A percentile compares a stretch with the other conserved stretches of the same genome.
Conservation (phyloP, 2,113 vertebrate species). For the Kryptolebias marmoratus region DNA sequence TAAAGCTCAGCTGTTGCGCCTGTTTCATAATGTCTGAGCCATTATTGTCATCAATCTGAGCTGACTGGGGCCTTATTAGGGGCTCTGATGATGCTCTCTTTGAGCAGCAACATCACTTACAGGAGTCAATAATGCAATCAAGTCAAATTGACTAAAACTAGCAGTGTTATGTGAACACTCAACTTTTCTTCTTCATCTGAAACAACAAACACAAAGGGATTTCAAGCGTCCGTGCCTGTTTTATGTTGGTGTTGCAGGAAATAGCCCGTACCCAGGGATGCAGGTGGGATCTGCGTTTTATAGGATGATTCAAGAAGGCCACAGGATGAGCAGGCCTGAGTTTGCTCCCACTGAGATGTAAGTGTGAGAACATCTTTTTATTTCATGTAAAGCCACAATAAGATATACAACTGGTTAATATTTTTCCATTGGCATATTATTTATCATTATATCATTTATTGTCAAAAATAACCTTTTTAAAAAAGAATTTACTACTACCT, state of each 20-base stretch:
- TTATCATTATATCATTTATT: too few species aligned
- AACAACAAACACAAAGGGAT: not conserved
- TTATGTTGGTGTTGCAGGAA: conserved; percentile 80
- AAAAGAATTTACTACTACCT: too few species aligned
- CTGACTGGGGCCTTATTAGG: conserved; percentile 14
- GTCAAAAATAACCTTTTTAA: too few species aligned
- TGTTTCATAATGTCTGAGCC: conserved; percentile 12
- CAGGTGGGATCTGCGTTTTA: conserved; percentile 97
- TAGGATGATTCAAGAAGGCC: conserved; percentile 96
- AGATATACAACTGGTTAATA: not conserved
- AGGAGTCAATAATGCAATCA: conserved; percentile 3
- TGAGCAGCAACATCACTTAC: conserved; percentile 34
- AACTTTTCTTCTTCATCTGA: not conserved
- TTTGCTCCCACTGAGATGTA: conserved; percentile 92
- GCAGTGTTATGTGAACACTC: not conserved
- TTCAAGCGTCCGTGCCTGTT: not conserved
- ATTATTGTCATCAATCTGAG: conserved; percentile 20
- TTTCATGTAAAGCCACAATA: not conserved
- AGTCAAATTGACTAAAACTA: conserved; percentile 26
- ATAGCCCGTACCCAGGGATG: conserved; percentile 96
- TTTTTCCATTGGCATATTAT: too few species aligned
- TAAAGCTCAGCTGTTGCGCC: conserved; percentile 8
- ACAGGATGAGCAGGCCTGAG: conserved; percentile 93
- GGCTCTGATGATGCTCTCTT: conserved; percentile 16
- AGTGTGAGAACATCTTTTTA: conserved; percentile 49